Evolutionary conservation across 2,888 invertebrate genomes (phyloP), one percentile per base, ranked within the genome.

Genomic region (Hedya salicella): DNA sequence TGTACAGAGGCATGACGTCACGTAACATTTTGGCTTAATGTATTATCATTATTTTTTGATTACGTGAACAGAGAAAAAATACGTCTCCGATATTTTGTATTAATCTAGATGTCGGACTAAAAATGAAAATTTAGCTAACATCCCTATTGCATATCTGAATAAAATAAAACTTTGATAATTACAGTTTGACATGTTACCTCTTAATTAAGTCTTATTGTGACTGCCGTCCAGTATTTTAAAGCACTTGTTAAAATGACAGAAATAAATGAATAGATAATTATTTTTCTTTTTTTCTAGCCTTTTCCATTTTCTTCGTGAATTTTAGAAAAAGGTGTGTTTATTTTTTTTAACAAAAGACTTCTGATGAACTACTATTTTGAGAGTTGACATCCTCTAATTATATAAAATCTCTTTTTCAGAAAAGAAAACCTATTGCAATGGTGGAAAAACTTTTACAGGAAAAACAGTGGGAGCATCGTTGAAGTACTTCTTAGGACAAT

Each of bases 191-290:
- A n/a, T n/a, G n/a, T n/a, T n/a, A n/a, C n/a, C n/a, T 25, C 11
- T 30, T 16, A 13, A n/a, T n/a, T n/a, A n/a, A n/a, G n/a, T n/a
- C n/a, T 21, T 14, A 25, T 39, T 17, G 49, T 52, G 5, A 32
- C 46, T 40, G 54, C 66, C 66, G 66, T 66, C 66, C 66, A 66
- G 66, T 66, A 65, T 59, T 59, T 44, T 36, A 42, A 48, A 61
- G 60, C 66, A 66, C 54, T 66, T 66, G 53, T 61, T 54, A 54
- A 56, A 66, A 61, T 49, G 36, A 54, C 54, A 49, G 40, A 53
- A 54, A 66, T 66, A 66, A 61, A 61, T 54, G 25, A 53, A 17
- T 42, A 11, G 3, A 14, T 2, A 48, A 54, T 49, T 16, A 16
- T 49, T 61, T 54, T 14, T 48, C 17, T 42, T 39, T 49, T 36